phyloP scores from a whole-genome alignment of 2,797 vertebrate genomes.

The Pipistrellus nathusii region DNA sequence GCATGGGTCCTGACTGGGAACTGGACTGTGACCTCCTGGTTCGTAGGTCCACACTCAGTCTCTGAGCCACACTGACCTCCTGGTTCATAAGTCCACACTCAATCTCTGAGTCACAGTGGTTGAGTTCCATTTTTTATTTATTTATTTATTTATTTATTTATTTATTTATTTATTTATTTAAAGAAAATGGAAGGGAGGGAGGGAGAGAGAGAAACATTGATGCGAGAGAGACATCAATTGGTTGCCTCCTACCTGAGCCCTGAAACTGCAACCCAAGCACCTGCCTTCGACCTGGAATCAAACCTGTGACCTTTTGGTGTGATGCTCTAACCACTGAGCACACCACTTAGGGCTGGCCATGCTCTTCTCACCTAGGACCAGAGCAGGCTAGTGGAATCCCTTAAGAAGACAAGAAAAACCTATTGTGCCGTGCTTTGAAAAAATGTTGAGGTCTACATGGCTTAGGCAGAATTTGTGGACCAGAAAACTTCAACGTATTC shows the following conservation, averaged over 20 bases:
- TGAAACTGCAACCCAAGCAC: neutral
- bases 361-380: neutral
- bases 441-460: neutral
- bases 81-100: too few relatives aligned
- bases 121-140: neutral
- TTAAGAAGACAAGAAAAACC: neutral
- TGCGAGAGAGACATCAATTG: neutral
- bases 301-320: neutral
- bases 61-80: too few relatives aligned
- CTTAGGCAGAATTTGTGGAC: neutral
- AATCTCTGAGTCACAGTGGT: too few relatives aligned
- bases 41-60: too few relatives aligned
- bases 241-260: neutral
- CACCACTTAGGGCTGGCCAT: neutral
- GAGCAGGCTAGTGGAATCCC: neutral
- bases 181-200: neutral
- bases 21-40: too few relatives aligned
- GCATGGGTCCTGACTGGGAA: too few relatives aligned
- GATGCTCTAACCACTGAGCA: neutral
- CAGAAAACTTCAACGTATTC: neutral
- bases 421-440: neutral
- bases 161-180: neutral
- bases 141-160: too few relatives aligned
- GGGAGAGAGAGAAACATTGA: neutral
- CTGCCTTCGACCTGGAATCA: too few relatives aligned